Percentiles rank a stretch among this genome's conserved stretches.
Evolutionary conservation across 2,888 invertebrate species (phyloP).

Genomic region (Melolontha melolontha): DNA sequence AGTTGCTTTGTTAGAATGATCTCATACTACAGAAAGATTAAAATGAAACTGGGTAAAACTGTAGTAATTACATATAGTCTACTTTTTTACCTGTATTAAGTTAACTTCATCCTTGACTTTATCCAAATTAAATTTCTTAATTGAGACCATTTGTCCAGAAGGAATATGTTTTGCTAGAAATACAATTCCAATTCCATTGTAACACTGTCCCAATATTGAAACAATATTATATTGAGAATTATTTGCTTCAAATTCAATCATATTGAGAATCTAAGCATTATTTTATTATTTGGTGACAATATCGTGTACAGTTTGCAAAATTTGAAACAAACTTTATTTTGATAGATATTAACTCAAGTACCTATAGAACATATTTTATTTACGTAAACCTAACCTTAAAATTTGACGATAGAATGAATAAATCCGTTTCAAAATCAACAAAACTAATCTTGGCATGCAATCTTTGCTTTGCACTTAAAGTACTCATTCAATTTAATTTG

Average conservation of each 20-base stretch:
- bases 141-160: constrained; percentile 75
- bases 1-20: constrained; percentile 81
- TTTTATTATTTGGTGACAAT: constrained; percentile 1
- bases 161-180: constrained; percentile 77
- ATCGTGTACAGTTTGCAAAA: too few relatives aligned
- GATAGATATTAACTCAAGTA: too few relatives aligned
- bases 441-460: not conserved
- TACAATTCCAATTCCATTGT: constrained; percentile 77
- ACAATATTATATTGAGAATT: constrained; percentile 75
- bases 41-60: constrained; percentile 3
- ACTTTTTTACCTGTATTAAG: constrained; percentile 68
- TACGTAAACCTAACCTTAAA: not conserved
- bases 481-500: not conserved
- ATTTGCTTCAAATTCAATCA: constrained; percentile 66
- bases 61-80: not conserved
- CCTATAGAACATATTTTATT: too few relatives aligned
- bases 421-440: not conserved
- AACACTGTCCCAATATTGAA: constrained; percentile 77
- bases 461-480: not conserved
- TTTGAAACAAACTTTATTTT: too few relatives aligned
- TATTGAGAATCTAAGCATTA: constrained; percentile 55
- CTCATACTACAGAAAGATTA: constrained; percentile 75
- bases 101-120: constrained; percentile 72
- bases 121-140: constrained; percentile 83
- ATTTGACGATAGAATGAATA: not conserved